Percentiles rank a stretch among this genome's conserved stretches.
phyloP scores from a whole-genome alignment of 2,888 invertebrate species.

The Leptopilina syphax region DNA sequence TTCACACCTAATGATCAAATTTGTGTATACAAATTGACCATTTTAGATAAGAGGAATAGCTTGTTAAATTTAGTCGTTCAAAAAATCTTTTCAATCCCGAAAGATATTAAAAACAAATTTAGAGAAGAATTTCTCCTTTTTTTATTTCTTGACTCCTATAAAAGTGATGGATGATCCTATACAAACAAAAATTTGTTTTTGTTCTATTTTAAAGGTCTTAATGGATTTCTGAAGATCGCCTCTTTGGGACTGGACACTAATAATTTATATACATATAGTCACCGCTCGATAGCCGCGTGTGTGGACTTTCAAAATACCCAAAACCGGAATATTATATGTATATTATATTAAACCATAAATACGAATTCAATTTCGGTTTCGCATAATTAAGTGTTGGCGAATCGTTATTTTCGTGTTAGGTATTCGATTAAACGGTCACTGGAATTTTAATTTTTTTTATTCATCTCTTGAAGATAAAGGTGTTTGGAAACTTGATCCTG shows the following conservation, averaged over 20 bases:
- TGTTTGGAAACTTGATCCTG: not conserved
- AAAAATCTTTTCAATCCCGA: not conserved
- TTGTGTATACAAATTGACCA: slow-evolving; percentile 12
- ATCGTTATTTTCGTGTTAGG: slow-evolving; percentile 27
- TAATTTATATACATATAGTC: slow-evolving; percentile 11
- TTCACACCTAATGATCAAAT: slow-evolving; percentile 2
- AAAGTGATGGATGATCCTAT: slow-evolving; percentile 10
- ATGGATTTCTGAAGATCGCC: slow-evolving; percentile 19
- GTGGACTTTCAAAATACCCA: not conserved
- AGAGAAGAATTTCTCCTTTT: not conserved
- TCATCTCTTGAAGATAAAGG: not conserved
- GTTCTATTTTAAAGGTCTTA: not conserved
- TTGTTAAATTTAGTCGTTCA: slow-evolving; percentile 33
- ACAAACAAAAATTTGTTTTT: slow-evolving; percentile 19
- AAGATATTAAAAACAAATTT: not conserved
- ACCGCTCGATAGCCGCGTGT: not conserved
- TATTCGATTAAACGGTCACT: slow-evolving; percentile 4
- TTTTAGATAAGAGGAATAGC: slow-evolving; percentile 23
- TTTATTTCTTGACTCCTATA: not conserved
- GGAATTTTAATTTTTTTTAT: not conserved
- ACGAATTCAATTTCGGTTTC: slow-evolving; percentile 29
- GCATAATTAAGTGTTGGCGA: slow-evolving; percentile 1
- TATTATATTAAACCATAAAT: slow-evolving; percentile 4
- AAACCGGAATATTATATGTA: not conserved
- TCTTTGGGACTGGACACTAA: not conserved